phyloP scores from a whole-genome alignment of 2,113 vertebrate genomes.

The Spea bombifrons region DNA sequence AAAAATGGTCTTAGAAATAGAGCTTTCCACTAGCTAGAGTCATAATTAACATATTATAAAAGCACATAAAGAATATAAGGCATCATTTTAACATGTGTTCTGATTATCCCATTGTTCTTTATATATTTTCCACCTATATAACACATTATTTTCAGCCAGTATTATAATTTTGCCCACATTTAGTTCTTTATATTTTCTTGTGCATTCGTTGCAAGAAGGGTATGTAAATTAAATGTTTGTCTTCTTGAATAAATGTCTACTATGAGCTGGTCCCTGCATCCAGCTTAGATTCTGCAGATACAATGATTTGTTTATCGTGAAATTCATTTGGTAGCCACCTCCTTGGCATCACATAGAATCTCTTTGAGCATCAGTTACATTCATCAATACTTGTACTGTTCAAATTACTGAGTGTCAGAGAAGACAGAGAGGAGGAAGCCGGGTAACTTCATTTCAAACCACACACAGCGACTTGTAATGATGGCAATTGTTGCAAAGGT shows the following conservation, averaged over 20 bases:
- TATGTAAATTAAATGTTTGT: conserved; percentile 8
- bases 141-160: too few species aligned
- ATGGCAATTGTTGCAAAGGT: conserved; percentile 6
- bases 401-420: neutral
- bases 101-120: too few species aligned
- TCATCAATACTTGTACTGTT: conserved; percentile 1
- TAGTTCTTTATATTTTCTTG: neutral
- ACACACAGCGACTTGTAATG: neutral
- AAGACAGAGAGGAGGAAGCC: neutral
- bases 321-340: neutral
- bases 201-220: neutral
- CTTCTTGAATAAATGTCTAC: conserved; percentile 13
- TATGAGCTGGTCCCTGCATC: neutral
- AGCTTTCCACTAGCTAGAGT: too few species aligned
- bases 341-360: neutral
- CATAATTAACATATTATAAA: too few species aligned
- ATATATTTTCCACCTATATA: too few species aligned
- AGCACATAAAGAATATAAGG: too few species aligned
- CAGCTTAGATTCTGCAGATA: conserved; percentile 23
- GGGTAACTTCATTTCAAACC: neutral
- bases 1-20: too few species aligned
- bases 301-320: conserved; percentile 22
- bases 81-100: too few species aligned
- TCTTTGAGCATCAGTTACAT: neutral
- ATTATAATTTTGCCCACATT: neutral